Conservation (phyloP, 2,888 invertebrate species). For the Nudaria mundana region DNA sequence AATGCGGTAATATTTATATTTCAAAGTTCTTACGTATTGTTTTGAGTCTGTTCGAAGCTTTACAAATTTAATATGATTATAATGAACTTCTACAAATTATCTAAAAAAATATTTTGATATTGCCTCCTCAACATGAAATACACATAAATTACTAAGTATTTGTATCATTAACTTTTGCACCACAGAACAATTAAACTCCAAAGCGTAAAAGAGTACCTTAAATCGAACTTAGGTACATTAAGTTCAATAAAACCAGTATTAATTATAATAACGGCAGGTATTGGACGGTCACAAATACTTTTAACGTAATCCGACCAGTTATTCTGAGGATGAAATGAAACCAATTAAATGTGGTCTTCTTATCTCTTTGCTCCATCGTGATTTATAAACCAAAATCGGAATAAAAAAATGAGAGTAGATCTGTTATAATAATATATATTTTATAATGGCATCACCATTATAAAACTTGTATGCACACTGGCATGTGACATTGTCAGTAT, state of each 20-base stretch:
- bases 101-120: no score
- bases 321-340: conserved; percentile 63
- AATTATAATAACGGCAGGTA: conserved; percentile 73
- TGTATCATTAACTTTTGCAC: no score
- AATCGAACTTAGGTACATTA: conserved; percentile 15
- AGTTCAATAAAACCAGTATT: conserved; percentile 62
- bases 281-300: conserved; percentile 76
- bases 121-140: no score
- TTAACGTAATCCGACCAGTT: conserved; percentile 75
- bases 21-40: no score
- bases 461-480: conserved; percentile 42
- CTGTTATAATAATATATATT: no score
- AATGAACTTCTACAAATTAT: no score
- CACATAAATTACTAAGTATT: no score
- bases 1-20: neutral
- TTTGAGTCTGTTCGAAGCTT: no score
- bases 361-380: conserved; percentile 38
- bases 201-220: no score
- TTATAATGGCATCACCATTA: no score
- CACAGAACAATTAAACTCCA: no score
- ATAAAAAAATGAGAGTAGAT: conserved; percentile 48
- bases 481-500: conserved; percentile 60
- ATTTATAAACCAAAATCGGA: conserved; percentile 35
- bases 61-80: no score
- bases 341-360: conserved; percentile 54